Percentiles rank a stretch among this genome's conserved stretches.
Conservation (phyloP, 1,140 invertebrate species). For the Cataglyphis hispanica region DNA sequence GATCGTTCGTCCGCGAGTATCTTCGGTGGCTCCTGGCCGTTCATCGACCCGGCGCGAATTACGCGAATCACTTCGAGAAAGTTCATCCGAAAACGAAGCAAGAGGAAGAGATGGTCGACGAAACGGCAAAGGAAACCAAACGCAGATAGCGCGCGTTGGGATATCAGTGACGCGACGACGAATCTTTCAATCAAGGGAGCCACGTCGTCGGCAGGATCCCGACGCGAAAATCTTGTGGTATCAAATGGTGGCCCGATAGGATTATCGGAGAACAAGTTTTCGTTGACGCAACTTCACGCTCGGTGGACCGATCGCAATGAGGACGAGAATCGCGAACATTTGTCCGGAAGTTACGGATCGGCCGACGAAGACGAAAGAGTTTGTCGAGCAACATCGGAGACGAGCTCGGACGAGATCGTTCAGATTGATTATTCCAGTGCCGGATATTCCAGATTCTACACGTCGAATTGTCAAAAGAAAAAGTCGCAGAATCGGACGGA, state of each 20-base stretch:
- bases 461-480: not conserved
- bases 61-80: not conserved
- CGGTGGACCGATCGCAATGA: not conserved
- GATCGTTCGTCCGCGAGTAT: not conserved
- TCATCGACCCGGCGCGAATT: not conserved
- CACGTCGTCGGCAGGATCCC: not conserved
- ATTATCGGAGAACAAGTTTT: slow-evolving; percentile 23
- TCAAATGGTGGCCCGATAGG: not conserved
- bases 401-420: not conserved
- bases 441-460: slow-evolving; percentile 12
- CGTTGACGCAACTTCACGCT: slow-evolving; percentile 16
- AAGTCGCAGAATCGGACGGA: slow-evolving; percentile 16
- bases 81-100: not conserved
- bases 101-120: not conserved
- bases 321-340: not conserved
- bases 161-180: not conserved
- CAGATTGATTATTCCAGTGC: slow-evolving; percentile 28
- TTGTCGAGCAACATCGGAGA: not conserved
- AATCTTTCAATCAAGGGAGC: not conserved
- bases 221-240: not conserved
- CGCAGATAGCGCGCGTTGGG: not conserved
- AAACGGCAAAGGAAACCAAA: slow-evolving; percentile 15
- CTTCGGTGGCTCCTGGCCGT: slow-evolving; percentile 14
- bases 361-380: not conserved
- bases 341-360: slow-evolving; percentile 9